Evolutionary conservation across 2,797 vertebrate genomes (phyloP).

Genomic region (Nannoperca obscura): DNA sequence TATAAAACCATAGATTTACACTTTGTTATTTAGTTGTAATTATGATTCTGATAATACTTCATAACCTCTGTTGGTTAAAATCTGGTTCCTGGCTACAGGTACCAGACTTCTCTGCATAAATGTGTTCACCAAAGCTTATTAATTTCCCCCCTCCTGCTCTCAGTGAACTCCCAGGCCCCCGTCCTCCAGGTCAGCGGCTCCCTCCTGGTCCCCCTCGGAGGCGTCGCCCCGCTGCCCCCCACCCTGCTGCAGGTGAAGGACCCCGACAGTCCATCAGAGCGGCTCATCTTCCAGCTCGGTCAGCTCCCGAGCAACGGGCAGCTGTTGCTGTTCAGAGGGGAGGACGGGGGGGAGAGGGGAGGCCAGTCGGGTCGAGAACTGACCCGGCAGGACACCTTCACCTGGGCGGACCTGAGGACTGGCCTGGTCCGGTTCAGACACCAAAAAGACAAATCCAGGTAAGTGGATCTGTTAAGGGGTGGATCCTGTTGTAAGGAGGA

Average conservation of each 20-base stretch:
- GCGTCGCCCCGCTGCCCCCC: conserved; percentile 78
- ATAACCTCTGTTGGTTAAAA: too few relatives aligned
- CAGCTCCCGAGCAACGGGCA: conserved; percentile 86
- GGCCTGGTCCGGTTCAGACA: conserved; percentile 88
- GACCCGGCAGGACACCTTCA: conserved; percentile 83
- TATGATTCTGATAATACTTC: too few relatives aligned
- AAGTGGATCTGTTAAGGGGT: conserved; percentile 41
- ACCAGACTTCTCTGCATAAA: too few relatives aligned
- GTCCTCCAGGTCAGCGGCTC: conserved; percentile 83
- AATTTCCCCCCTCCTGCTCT: neutral
- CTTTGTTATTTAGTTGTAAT: too few relatives aligned
- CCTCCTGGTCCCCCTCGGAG: conserved; percentile 87
- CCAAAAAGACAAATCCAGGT: conserved; percentile 88
- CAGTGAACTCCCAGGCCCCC: conserved; percentile 82
- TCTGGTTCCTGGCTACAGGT: too few relatives aligned
- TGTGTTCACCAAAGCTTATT: neutral
- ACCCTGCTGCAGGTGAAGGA: conserved; percentile 82
- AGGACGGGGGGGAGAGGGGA: conserved; percentile 7
- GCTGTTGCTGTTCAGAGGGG: conserved; percentile 73
- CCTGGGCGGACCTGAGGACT: conserved; percentile 83
- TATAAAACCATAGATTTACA: too few relatives aligned
- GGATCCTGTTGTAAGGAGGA: neutral
- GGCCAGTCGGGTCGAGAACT: conserved; percentile 74
- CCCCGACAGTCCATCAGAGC: conserved; percentile 66
- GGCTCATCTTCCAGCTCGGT: conserved; percentile 83